A percentile compares a stretch with the other conserved stretches of the same genome.
These are phyloP conservation scores for Camponotus vicinus DNA, from an alignment of 1,140 invertebrate species.

Conservation along the genomic window DNA sequence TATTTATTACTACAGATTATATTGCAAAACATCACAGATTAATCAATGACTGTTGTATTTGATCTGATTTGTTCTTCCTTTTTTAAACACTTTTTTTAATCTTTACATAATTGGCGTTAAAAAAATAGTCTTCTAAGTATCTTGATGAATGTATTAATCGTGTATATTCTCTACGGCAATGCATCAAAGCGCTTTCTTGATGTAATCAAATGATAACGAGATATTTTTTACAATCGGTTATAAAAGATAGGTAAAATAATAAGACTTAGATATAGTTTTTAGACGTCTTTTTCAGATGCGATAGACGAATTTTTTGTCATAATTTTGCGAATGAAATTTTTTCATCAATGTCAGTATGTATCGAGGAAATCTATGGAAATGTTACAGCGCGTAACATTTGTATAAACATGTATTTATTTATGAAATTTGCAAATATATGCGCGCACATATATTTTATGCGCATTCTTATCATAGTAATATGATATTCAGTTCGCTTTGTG, in stretches of 20 bases:
- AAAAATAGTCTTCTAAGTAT: background rate
- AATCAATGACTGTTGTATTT: slow-evolving; percentile 12
- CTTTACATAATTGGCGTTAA: background rate
- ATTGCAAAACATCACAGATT: background rate
- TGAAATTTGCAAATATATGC: slow-evolving; percentile 6
- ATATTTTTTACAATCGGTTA: slow-evolving; percentile 28
- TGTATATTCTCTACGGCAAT: background rate
- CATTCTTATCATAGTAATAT: background rate
- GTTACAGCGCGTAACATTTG: background rate
- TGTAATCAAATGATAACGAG: slow-evolving; percentile 14
- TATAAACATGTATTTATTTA: background rate
- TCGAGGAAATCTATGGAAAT: background rate
- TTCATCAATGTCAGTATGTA: slow-evolving; percentile 11
- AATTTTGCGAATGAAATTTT: slow-evolving; percentile 6
- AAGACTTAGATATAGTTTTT: slow-evolving; percentile 46
- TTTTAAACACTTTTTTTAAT: slow-evolving; percentile 13
- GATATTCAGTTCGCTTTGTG: background rate
- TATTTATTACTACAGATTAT: slow-evolving; percentile 21
- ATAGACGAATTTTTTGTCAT: slow-evolving; percentile 14
- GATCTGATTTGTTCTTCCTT: background rate
- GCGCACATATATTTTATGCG: background rate
- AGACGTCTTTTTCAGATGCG: slow-evolving; percentile 35
- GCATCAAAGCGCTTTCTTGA: slow-evolving; percentile 1
- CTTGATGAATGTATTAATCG: background rate
- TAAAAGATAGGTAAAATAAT: slow-evolving; percentile 7